phyloP scores from a whole-genome alignment of 2,113 vertebrate species.

The Lontra canadensis region DNA sequence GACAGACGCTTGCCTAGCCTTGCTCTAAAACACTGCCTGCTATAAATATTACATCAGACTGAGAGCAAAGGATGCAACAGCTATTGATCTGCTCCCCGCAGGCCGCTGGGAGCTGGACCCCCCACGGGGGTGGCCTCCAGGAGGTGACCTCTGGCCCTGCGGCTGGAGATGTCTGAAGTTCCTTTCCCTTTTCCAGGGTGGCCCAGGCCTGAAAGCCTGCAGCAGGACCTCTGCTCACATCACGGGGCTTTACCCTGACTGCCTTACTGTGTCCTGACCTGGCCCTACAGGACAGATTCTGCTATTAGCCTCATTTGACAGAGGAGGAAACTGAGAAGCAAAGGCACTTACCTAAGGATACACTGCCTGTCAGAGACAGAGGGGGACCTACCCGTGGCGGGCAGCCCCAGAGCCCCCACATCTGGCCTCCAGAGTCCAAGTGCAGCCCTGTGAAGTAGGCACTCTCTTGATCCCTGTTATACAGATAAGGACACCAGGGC shows the following conservation, averaged over 20 bases:
- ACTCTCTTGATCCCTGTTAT: background rate
- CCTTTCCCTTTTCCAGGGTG: background rate
- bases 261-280: background rate
- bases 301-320: background rate
- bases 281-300: background rate
- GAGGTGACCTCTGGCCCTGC: no score
- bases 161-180: background rate
- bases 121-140: no score
- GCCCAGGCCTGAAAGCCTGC: background rate
- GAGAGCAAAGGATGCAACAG: no score
- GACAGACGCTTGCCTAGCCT: no score
- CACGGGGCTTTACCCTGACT: background rate
- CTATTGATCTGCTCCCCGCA: no score
- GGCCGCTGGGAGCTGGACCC: no score
- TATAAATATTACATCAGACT: no score
- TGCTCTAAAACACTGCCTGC: no score
- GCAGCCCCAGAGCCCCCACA: background rate
- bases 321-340: background rate
- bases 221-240: background rate
- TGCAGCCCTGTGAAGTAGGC: rapidly evolving
- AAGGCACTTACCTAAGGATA: background rate
- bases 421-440: background rate
- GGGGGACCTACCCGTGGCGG: background rate
- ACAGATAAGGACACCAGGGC: background rate
- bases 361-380: background rate